A percentile compares a stretch with the other conserved stretches of the same genome.
Conservation (phyloP, 2,888 invertebrate genomes). For the Eutolmus rufibarbis region DNA sequence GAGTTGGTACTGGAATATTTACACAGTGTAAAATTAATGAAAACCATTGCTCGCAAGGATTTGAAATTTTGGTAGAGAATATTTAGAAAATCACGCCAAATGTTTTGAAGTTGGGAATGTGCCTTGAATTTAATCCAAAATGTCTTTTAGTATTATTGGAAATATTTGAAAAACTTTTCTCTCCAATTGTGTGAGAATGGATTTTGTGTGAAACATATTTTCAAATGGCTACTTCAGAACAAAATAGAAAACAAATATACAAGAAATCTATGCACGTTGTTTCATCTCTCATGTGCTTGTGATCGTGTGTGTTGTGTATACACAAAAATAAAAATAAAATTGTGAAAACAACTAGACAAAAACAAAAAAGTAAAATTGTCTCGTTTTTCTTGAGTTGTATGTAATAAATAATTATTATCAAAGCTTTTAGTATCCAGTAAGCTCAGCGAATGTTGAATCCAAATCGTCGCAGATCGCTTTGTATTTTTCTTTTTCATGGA, state of each 20-base stretch:
- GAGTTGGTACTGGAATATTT: neutral
- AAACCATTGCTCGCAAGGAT: neutral
- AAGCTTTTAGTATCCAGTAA: conserved; percentile 87
- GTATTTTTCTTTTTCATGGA: conserved; percentile 85
- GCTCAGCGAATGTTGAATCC: conserved; percentile 96
- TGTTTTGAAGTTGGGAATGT: neutral
- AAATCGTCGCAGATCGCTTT: conserved; percentile 97
- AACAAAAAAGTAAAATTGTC: conserved; percentile 1
- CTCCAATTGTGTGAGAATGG: neutral
- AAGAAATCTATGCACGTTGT: neutral
- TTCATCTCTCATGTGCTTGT: neutral
- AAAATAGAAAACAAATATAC: neutral
- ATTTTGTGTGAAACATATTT: neutral
- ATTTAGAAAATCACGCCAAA: neutral
- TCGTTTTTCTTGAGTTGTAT: neutral
- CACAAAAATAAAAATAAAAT: neutral
- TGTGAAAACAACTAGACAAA: conserved; percentile 16
- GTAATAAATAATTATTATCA: conserved; percentile 43
- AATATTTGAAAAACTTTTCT: neutral
- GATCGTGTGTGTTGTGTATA: neutral
- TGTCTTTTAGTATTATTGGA: neutral
- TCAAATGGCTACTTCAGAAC: neutral
- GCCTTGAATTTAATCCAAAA: neutral
- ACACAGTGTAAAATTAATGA: neutral
- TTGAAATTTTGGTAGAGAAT: neutral